phyloP scores from a whole-genome alignment of 2,113 vertebrate species.

The Misgurnus mizolepis region DNA sequence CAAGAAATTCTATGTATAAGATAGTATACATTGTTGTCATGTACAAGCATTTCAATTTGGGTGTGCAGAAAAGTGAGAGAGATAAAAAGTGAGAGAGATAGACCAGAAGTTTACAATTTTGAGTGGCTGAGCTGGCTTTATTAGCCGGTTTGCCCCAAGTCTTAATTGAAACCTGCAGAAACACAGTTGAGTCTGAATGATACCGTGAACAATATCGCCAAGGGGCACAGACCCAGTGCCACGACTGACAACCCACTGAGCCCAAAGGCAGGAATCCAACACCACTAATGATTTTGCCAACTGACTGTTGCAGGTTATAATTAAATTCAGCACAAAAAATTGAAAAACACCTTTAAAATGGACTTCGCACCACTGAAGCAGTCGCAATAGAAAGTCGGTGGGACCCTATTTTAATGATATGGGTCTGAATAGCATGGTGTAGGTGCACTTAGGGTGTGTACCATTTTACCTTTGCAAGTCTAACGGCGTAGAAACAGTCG shows the following conservation, averaged over 20 bases:
- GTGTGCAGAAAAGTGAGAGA: too few relatives aligned
- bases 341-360: conserved; percentile 34
- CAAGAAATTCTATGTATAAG: too few relatives aligned
- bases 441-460: too few relatives aligned
- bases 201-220: conserved; percentile 17
- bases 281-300: background rate
- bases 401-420: background rate
- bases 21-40: too few relatives aligned
- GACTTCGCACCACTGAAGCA: background rate
- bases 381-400: conserved; percentile 6
- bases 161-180: conserved; percentile 19
- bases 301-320: background rate
- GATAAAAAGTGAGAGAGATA: too few relatives aligned
- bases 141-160: background rate
- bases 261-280: conserved; percentile 42
- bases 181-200: conserved; percentile 29
- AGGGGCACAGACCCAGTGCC: conserved; percentile 25
- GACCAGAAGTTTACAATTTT: too few relatives aligned
- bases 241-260: conserved; percentile 18
- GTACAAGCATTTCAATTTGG: too few relatives aligned
- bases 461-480: too few relatives aligned
- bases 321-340: conserved; percentile 35
- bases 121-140: too few relatives aligned
- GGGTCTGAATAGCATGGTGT: too few relatives aligned
- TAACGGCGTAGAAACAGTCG: too few relatives aligned